Evolutionary conservation across 2,888 invertebrate genomes (phyloP), one percentile per base, ranked within the genome.

Genomic region (Hemicrepidius hirtus): DNA sequence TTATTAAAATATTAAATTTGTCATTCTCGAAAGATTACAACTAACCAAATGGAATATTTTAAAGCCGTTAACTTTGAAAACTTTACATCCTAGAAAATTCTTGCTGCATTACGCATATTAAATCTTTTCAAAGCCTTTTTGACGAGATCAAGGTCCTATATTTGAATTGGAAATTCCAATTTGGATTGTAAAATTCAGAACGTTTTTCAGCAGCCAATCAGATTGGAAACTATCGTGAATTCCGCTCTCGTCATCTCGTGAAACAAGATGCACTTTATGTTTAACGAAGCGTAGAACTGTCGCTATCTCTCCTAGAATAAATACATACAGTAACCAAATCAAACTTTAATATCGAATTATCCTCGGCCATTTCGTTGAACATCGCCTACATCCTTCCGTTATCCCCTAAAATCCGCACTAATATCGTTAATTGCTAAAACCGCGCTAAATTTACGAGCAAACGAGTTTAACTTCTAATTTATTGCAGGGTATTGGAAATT

Each of bases 371-470:
- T 73, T 66, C 60, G 53, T 32, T 32, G 46, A 67, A 46, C 55
- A 46, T 71, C 71, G 60, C 55, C 65, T 62, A 62, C 57, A 69
- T 69, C 59, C 73, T 74, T 68, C 53, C 70, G 67, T 69, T 74
- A 74, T 74, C 74, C 74, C 57, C 74, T 57, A 59, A 73, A 70
- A 74, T 74, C 74, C 69, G 44, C 60, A 65, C 74, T 74, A 74
- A 74, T 74, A 74, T 74, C 74, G 74, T 70, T 74, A 74, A 74
- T 74, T 74, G 70, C 74, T 49, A 46, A 74, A 74, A 74, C 74
- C 74, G 74, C 62, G 57, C 57, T 53, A 44, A 64, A 74, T 74
- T 74, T 70, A 71, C 70, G 65, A 50, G 21, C 68, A 21, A 49
- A 68, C 68, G 59, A 68, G 73, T 63, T 65, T 68, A 73, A 69